Base-by-base conservation (phyloP, 2,113 vertebrate species). In the Podarcis raffonei region DNA sequence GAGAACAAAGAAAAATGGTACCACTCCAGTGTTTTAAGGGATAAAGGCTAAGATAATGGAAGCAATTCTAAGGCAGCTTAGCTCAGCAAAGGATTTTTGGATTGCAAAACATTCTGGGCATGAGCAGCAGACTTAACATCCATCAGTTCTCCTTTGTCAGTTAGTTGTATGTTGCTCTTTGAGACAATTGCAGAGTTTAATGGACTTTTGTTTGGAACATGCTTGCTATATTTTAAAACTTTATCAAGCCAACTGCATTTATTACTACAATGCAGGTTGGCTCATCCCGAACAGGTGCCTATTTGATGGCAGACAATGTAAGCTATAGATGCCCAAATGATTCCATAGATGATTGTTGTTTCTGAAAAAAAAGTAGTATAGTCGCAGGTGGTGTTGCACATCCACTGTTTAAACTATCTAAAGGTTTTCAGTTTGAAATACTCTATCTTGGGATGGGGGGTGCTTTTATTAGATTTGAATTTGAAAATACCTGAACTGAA, bases 1-100 rank as follows among this genome's bases (percentile, higher is more conserved):
- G 68, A 83, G 69, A 84, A 66, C 12, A 81, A 91, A 85, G 81
- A 32, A 75, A 92, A 92, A 89, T 79, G 48, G 66, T 59, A 69
- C 23, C n/a, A 11, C 22, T 85, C 57, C 88, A 85, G 11, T 85
- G 74, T 85, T 92, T 89, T 82, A 87, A 72, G 79, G 84, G 87
- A 80, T 83, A 37, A 37, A 1, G 1, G 75, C 87, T 92, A 91
- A 87, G 89, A n/a, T 89, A 92, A 87, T 83, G 53, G 48, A 4
- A 0, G 0, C 18, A 85, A 71, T 69, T 87, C 53, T 37, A 91
- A 76, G 72, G 53, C 6, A 39, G 74, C 25, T 86, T 57, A 65
- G 2, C 3, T 78, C 12, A 65, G 22, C 18, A 39, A 81, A 13
- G 65, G 83, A 30, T 66, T 12, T 89, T 88, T 18, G 32, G 27